Conservation (phyloP, 2,113 vertebrate genomes). For the Procavia capensis region DNA sequence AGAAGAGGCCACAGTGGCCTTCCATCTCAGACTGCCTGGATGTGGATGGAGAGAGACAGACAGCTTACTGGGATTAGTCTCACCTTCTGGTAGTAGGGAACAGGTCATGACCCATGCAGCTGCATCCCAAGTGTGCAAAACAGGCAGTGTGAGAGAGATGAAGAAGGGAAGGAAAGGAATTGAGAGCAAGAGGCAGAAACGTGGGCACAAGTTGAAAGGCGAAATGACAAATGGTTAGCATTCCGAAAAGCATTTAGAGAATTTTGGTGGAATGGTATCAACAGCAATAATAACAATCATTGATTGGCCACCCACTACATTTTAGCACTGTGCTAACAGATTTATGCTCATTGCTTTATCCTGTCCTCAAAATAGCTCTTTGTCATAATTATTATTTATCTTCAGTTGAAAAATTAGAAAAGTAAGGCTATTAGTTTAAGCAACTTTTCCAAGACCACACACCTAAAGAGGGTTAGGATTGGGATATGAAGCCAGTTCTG, state of each 20-base stretch:
- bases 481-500: background rate
- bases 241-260: background rate
- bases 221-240: rapidly evolving
- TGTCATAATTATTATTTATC: background rate
- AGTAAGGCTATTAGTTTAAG: background rate
- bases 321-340: too few species aligned
- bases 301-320: background rate
- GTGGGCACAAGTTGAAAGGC: background rate
- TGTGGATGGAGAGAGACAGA: background rate
- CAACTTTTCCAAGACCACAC: background rate
- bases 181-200: background rate
- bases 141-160: background rate
- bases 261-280: background rate
- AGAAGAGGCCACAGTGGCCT: background rate
- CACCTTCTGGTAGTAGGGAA: too few species aligned
- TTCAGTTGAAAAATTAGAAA: background rate
- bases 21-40: background rate
- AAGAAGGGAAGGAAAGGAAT: too few species aligned
- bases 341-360: background rate
- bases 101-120: background rate
- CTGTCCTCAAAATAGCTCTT: background rate
- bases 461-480: background rate
- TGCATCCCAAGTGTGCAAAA: background rate
- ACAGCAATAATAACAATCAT: background rate
- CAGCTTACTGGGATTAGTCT: background rate